These are phyloP conservation scores for Branchellion lobata DNA, from an alignment of 2,888 invertebrate genomes.

Conservation along the genomic window DNA sequence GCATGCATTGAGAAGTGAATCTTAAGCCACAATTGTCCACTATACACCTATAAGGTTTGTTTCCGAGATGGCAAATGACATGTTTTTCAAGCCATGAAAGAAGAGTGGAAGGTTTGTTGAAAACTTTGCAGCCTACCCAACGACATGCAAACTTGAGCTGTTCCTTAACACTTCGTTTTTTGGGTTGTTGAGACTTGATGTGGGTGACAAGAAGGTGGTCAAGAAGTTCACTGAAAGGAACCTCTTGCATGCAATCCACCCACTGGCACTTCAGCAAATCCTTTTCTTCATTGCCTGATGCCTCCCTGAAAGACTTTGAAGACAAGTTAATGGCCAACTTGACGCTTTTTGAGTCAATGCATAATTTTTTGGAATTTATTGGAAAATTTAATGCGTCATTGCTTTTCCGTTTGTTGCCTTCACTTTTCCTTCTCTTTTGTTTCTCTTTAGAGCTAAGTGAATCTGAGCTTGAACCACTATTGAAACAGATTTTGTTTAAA, in stretches of 20 bases:
- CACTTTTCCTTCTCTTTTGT: neutral
- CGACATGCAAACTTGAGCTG: constrained; percentile 68
- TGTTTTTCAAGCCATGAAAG: constrained; percentile 90
- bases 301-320: constrained; percentile 81
- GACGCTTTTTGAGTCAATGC: constrained; percentile 68
- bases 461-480: neutral
- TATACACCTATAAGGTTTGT: constrained; percentile 91
- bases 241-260: constrained; percentile 27
- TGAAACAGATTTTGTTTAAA: neutral
- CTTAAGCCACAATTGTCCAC: constrained; percentile 81
- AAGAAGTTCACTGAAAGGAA: constrained; percentile 24
- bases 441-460: neutral
- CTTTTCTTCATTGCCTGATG: constrained; percentile 1
- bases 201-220: constrained; percentile 27
- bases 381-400: constrained; percentile 64
- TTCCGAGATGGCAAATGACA: constrained; percentile 84
- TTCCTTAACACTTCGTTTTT: constrained; percentile 25
- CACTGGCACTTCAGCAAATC: constrained; percentile 31
- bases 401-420: neutral
- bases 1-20: constrained; percentile 66
- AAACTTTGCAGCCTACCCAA: constrained; percentile 92
- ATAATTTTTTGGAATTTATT: constrained; percentile 86
- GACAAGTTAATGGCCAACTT: constrained; percentile 91
- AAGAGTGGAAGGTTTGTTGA: constrained; percentile 85
- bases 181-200: constrained; percentile 33